Evolutionary conservation across 2,797 vertebrate genomes (phyloP).

Genomic region (Eulemur rubriventer): DNA sequence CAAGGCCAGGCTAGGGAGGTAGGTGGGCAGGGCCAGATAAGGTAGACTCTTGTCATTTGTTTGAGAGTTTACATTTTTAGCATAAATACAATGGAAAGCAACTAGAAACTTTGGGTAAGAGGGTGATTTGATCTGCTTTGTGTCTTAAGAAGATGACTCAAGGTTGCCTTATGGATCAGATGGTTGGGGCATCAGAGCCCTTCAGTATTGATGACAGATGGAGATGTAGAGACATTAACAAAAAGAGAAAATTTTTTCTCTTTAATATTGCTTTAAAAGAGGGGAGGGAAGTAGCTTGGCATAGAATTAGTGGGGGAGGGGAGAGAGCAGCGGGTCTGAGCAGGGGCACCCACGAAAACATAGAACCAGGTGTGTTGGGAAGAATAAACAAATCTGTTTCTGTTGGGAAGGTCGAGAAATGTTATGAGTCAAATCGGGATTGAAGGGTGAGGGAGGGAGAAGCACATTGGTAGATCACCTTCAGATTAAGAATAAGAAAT

Average conservation of each 20-base stretch:
- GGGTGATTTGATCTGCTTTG: neutral
- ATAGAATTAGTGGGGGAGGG: neutral
- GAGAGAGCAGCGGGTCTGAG: neutral
- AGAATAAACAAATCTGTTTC: neutral
- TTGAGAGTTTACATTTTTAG: neutral
- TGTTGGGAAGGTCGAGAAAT: neutral
- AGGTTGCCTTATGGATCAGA: neutral
- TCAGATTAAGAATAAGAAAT: conserved; percentile 27
- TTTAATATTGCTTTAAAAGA: neutral
- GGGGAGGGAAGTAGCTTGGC: neutral
- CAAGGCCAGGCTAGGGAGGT: neutral
- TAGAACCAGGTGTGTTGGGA: neutral
- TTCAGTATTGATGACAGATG: neutral
- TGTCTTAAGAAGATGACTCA: neutral
- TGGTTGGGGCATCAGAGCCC: neutral
- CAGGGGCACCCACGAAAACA: neutral
- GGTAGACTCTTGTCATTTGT: neutral
- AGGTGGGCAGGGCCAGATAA: neutral
- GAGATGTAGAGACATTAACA: neutral
- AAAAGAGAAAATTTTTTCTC: neutral
- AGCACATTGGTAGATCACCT: neutral
- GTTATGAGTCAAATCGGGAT: neutral
- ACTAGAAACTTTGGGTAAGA: neutral
- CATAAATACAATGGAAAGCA: neutral
- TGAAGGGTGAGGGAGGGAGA: neutral